Conservation (phyloP, 2,797 vertebrate species). For the Eospalax fontanierii region DNA sequence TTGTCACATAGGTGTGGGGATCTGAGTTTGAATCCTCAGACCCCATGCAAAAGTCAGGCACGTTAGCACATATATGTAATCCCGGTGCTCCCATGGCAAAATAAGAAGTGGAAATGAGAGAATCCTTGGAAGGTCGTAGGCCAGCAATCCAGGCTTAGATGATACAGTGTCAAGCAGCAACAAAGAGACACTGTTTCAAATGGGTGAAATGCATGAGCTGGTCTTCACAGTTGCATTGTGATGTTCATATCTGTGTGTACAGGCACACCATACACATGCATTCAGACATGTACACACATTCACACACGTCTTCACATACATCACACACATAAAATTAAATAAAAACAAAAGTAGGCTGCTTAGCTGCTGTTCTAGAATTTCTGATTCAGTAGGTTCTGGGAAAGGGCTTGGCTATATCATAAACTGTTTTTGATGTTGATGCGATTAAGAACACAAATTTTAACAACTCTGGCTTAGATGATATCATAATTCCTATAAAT, state of each 20-base stretch:
- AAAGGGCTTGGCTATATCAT: not conserved
- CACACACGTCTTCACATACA: not conserved
- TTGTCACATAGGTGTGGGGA: not conserved
- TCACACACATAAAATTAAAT: not conserved
- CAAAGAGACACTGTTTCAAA: not conserved
- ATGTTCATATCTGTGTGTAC: not conserved
- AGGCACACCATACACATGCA: too few relatives aligned
- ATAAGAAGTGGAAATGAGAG: not conserved
- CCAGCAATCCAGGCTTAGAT: not conserved
- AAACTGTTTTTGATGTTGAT: too few relatives aligned
- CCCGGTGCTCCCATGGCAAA: not conserved
- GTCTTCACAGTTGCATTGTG: not conserved
- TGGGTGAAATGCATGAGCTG: not conserved
- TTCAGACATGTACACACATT: not conserved
- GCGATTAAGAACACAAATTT: not conserved
- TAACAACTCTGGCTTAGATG: not conserved
- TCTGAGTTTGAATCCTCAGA: not conserved
- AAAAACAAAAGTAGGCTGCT: not conserved
- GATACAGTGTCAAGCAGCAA: not conserved
- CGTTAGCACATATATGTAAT: not conserved
- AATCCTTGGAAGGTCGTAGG: not conserved
- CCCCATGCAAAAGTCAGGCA: not conserved
- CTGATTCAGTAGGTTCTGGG: not conserved
- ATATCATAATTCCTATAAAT: not conserved
- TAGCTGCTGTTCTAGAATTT: not conserved